Evolutionary conservation across 1,140 invertebrate genomes (phyloP).

Genomic region (Belonocnema kinseyi): DNA sequence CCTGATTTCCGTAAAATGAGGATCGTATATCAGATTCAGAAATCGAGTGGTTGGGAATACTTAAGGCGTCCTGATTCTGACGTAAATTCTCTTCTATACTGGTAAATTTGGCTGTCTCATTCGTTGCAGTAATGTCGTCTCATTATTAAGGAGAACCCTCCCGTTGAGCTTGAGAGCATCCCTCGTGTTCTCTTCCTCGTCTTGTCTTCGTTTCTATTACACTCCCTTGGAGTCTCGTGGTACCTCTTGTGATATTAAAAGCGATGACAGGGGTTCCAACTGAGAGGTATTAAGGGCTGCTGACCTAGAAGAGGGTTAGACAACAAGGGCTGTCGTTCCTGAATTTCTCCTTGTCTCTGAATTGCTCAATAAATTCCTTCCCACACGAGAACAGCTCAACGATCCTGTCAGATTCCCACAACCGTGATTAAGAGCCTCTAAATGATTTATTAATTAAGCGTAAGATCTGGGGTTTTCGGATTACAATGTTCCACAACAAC

Average conservation of each 20-base stretch:
- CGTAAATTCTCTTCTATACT: constrained; percentile 35
- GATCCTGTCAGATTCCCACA: constrained; percentile 25
- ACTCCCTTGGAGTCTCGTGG: not conserved
- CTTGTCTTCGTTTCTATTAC: constrained; percentile 22
- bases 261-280: constrained; percentile 21
- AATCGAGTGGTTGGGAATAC: constrained; percentile 33
- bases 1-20: too few species aligned
- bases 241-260: constrained; percentile 30
- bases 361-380: constrained; percentile 13
- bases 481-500: too few species aligned
- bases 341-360: constrained; percentile 21
- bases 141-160: constrained; percentile 20
- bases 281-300: constrained; percentile 28
- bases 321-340: constrained; percentile 10
- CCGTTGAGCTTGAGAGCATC: constrained; percentile 9
- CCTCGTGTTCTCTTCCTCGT: constrained; percentile 7
- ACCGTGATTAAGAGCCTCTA: constrained; percentile 8
- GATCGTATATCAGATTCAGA: not conserved
- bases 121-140: constrained; percentile 29
- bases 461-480: not conserved
- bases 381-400: not conserved
- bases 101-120: constrained; percentile 35
- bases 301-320: constrained; percentile 33
- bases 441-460: constrained; percentile 22
- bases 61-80: constrained; percentile 32